phyloP scores from a whole-genome alignment of 2,888 invertebrate genomes.

The Tetragonula carbonaria region DNA sequence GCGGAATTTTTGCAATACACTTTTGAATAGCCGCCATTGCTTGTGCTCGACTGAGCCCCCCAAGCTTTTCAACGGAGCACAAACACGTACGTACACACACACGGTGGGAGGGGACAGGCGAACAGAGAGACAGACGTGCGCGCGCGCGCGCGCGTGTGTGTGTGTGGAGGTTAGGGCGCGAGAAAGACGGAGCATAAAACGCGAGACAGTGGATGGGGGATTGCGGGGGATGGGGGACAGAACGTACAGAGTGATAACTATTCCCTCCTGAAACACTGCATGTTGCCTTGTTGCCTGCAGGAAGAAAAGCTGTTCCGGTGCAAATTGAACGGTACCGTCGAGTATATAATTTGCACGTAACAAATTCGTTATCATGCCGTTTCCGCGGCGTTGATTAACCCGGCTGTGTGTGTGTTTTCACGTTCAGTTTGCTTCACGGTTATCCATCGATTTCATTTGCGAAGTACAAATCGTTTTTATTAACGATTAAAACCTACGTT shows the following conservation, averaged over 20 bases:
- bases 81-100: background rate
- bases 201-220: background rate
- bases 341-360: conserved; percentile 43
- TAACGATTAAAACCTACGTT: background rate
- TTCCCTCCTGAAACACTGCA: conserved; percentile 42
- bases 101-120: background rate
- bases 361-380: conserved; percentile 24
- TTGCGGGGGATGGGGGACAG: background rate
- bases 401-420: background rate
- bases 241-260: conserved; percentile 43
- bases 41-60: conserved; percentile 57
- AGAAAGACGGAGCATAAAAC: conserved; percentile 14
- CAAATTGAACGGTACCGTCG: conserved; percentile 43
- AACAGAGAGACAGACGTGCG: conserved; percentile 4
- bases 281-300: conserved; percentile 44
- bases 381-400: conserved; percentile 1
- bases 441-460: background rate
- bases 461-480: background rate
- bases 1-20: conserved; percentile 70
- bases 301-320: conserved; percentile 38
- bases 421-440: background rate
- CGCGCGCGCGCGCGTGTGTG: too few species aligned
- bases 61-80: conserved; percentile 63
- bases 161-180: background rate
- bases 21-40: conserved; percentile 67